These are phyloP conservation scores for Aleiodes sp. DNA, from an alignment of 1,140 invertebrate genomes.

Conservation along the genomic window DNA sequence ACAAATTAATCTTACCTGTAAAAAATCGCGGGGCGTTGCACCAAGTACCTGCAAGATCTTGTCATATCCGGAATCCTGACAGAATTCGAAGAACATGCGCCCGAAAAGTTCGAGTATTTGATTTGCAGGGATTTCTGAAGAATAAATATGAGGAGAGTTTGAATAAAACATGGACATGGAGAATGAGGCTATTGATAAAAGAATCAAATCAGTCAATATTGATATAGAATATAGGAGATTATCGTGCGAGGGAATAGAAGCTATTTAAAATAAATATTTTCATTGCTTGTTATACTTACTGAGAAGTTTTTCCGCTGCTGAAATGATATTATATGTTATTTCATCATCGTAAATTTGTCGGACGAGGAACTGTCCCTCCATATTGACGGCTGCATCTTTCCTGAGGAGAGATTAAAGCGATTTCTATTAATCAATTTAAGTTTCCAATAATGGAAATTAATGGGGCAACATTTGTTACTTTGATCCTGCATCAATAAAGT, in stretches of 20 bases:
- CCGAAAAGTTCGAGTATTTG: conserved; percentile 93
- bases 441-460: background rate
- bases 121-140: conserved; percentile 87
- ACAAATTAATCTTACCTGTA: conserved; percentile 73
- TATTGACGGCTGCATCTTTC: conserved; percentile 89
- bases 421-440: background rate
- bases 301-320: conserved; percentile 87
- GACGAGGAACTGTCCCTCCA: conserved; percentile 95
- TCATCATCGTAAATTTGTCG: conserved; percentile 95
- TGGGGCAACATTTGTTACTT: background rate
- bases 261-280: too few relatives aligned
- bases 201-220: background rate
- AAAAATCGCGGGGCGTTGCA: conserved; percentile 90
- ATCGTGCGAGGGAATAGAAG: conserved; percentile 2
- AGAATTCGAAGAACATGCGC: conserved; percentile 94
- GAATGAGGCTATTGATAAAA: too few relatives aligned
- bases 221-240: background rate
- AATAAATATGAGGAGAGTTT: background rate
- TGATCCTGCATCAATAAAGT: background rate
- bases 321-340: conserved; percentile 93
- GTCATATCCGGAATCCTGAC: conserved; percentile 93
- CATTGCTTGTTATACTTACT: conserved; percentile 71
- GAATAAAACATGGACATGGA: too few relatives aligned
- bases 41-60: conserved; percentile 92
- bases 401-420: conserved; percentile 62